A percentile compares a stretch with the other conserved stretches of the same genome.
These are phyloP conservation scores for Sepioteuthis lessoniana DNA, from an alignment of 2,888 invertebrate species.

Conservation along the genomic window DNA sequence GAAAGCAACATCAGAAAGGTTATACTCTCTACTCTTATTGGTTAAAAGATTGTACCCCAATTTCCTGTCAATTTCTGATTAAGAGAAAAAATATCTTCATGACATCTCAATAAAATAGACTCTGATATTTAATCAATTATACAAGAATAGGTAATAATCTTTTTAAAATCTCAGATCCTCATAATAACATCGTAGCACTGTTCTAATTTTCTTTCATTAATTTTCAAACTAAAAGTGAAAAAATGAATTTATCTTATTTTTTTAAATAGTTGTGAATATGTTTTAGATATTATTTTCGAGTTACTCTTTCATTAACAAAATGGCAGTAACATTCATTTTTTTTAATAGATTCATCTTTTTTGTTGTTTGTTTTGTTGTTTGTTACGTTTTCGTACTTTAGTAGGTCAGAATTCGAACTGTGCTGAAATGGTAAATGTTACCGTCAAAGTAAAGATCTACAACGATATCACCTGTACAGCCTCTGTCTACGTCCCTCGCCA, in stretches of 20 bases:
- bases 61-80: too few species aligned
- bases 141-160: too few species aligned
- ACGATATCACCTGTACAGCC: neutral
- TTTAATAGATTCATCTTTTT: slow-evolving; percentile 23
- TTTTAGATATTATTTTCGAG: neutral
- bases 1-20: too few species aligned
- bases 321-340: neutral
- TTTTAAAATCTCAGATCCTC: neutral
- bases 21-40: too few species aligned
- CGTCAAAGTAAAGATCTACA: neutral
- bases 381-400: slow-evolving; percentile 33
- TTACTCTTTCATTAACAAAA: neutral
- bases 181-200: neutral
- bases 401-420: neutral
- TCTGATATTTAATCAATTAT: too few species aligned
- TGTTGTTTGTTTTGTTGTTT: neutral
- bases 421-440: slow-evolving; percentile 4
- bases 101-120: too few species aligned
- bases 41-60: too few species aligned
- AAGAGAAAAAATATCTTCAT: too few species aligned
- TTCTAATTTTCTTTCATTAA: neutral
- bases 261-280: too few species aligned
- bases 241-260: neutral
- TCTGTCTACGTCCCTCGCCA: neutral
- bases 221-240: neutral